Conservation (phyloP, 2,888 invertebrate species). For the Nemotelus pantherinus region DNA sequence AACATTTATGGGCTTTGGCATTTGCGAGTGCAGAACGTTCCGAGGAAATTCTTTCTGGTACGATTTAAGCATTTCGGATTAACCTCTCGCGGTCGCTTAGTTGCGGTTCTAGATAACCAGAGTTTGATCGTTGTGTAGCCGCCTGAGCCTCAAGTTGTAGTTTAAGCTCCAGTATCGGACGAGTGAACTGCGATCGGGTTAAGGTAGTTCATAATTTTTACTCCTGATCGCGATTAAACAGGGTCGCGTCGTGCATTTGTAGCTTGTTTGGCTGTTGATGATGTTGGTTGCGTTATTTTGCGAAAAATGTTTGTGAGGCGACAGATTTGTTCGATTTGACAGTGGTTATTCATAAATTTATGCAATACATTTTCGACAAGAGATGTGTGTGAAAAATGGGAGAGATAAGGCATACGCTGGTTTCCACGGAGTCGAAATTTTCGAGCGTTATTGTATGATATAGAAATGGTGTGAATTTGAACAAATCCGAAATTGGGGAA, state of each 20-base stretch:
- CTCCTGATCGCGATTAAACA: constrained; percentile 30
- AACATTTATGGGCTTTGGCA: constrained; percentile 49
- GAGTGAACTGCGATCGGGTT: not conserved
- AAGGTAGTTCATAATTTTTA: constrained; percentile 36
- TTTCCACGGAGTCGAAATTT: not conserved
- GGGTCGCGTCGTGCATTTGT: constrained; percentile 34
- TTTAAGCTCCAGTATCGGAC: not conserved
- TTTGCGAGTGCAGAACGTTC: constrained; percentile 6
- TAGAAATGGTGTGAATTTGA: too few species aligned
- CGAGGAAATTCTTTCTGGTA: constrained; percentile 25
- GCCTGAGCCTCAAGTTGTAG: not conserved
- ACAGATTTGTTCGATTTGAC: constrained; percentile 43
- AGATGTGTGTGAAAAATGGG: constrained; percentile 1
- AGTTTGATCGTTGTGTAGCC: not conserved
- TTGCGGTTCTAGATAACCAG: constrained; percentile 25
- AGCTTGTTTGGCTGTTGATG: too few species aligned
- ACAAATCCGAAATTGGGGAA: too few species aligned
- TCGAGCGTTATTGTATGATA: too few species aligned
- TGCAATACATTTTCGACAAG: constrained; percentile 22
- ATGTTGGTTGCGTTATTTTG: too few species aligned
- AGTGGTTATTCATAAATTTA: constrained; percentile 43
- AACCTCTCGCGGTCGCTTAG: constrained; percentile 1
- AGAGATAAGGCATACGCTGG: not conserved
- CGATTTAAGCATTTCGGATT: constrained; percentile 18
- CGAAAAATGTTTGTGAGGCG: not conserved